These are phyloP conservation scores for Torymus tubicola DNA, from an alignment of 2,888 invertebrate species.

Conservation along the genomic window DNA sequence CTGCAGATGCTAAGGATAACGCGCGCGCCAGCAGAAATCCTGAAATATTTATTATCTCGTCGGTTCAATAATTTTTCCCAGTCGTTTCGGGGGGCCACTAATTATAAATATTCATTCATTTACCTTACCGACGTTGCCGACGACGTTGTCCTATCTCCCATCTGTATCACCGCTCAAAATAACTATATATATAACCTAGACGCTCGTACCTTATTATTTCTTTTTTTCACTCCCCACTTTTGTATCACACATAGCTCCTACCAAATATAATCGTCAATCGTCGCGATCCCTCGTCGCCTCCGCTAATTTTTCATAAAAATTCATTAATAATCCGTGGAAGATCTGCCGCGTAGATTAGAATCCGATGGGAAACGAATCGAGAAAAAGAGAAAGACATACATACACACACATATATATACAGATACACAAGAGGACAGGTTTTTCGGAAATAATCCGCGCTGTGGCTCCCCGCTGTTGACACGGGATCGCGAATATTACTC, in stretches of 20 bases:
- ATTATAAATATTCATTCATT: conserved; percentile 47
- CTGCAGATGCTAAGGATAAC: conserved; percentile 10
- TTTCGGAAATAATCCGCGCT: conserved; percentile 19
- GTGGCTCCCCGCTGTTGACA: conserved; percentile 16
- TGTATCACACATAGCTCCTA: not conserved
- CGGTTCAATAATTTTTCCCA: conserved; percentile 42
- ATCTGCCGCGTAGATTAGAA: conserved; percentile 28
- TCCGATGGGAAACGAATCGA: not conserved
- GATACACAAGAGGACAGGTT: conserved; percentile 32
- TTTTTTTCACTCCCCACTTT: not conserved
- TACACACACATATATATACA: conserved; percentile 29
- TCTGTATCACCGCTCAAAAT: not conserved
- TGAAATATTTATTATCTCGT: conserved; percentile 39
- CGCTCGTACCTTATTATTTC: not conserved
- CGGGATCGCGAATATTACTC: conserved; percentile 5
- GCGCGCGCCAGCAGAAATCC: not conserved
- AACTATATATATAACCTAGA: not conserved
- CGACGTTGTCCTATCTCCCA: not conserved
- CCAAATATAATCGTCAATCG: conserved; percentile 30
- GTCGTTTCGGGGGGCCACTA: conserved; percentile 19
- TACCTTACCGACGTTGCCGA: not conserved
- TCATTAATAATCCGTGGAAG: conserved; percentile 48
- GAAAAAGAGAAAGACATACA: conserved; percentile 15
- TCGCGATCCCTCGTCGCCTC: conserved; percentile 17
- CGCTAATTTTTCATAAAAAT: conserved; percentile 53